These are phyloP conservation scores for Prietella phreatophila DNA, from an alignment of 2,113 vertebrate species.

Conservation along the genomic window DNA sequence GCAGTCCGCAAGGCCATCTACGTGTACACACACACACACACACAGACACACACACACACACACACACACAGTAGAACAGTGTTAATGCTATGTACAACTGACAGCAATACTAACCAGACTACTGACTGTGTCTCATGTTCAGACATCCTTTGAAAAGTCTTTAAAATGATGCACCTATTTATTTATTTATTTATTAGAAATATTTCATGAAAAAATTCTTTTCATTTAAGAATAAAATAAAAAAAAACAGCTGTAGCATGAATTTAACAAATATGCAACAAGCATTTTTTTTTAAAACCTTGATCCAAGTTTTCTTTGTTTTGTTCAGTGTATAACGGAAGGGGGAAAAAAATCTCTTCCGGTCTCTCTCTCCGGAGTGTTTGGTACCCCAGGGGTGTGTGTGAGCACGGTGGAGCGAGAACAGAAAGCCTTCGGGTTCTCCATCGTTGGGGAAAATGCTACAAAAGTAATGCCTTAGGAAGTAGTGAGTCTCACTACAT, in stretches of 20 bases:
- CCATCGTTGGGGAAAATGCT: background rate
- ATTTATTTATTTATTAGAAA: background rate
- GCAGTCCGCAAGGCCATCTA: conserved; percentile 91
- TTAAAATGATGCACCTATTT: too few relatives aligned
- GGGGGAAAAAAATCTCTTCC: background rate
- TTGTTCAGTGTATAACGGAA: background rate
- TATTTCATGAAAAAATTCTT: background rate
- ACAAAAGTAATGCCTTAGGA: conserved; percentile 1
- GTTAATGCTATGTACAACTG: background rate
- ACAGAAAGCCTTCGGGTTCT: background rate
- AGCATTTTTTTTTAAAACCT: background rate
- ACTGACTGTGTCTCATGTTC: background rate
- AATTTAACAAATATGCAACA: too few relatives aligned
- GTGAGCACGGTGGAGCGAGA: background rate
- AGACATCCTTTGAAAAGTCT: background rate
- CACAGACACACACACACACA: conserved; percentile 61
- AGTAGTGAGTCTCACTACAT: background rate
- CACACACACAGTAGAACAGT: conserved; percentile 21
- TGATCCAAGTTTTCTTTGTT: background rate
- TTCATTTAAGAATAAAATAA: background rate
- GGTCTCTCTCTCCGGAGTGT: background rate
- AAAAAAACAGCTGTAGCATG: background rate
- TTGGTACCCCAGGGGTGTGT: background rate
- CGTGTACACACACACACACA: conserved; percentile 49
- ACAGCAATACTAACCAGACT: background rate